A percentile compares a stretch with the other conserved stretches of the same genome.
Evolutionary conservation across 2,113 vertebrate species (phyloP).

Genomic region (Gadus macrocephalus): DNA sequence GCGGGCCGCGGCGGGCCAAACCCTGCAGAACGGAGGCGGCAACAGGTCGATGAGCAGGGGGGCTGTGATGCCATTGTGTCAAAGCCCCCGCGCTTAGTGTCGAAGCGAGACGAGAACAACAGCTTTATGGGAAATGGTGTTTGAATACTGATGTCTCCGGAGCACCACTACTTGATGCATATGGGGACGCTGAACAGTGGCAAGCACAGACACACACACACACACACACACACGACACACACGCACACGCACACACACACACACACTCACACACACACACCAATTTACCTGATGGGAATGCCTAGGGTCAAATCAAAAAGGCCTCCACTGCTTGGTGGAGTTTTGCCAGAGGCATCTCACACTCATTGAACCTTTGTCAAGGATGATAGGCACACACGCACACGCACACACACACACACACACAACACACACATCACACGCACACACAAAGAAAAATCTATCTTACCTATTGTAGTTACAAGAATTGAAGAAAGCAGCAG

Average conservation of each 20-base stretch:
- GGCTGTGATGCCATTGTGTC: not conserved
- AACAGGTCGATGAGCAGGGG: not conserved
- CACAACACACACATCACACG: constrained; percentile 5
- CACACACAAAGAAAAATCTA: not conserved
- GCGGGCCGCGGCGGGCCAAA: not conserved
- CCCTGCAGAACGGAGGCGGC: not conserved
- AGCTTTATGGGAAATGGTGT: no score
- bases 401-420: constrained; percentile 16
- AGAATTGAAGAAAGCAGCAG: constrained; percentile 2
- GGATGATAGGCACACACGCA: not conserved
- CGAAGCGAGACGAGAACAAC: no score
- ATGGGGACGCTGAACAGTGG: no score
- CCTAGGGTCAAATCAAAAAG: constrained; percentile 25
- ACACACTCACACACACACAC: not conserved
- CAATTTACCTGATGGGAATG: constrained; percentile 30
- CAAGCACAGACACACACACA: constrained; percentile 26
- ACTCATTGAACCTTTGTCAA: constrained; percentile 17
- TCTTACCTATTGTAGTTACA: constrained; percentile 43
- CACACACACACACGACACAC: constrained; percentile 17
- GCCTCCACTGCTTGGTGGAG: constrained; percentile 23
- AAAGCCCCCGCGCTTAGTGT: not conserved
- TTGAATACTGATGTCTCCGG: constrained; percentile 16
- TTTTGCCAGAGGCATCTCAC: constrained; percentile 33
- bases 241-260: constrained; percentile 10
- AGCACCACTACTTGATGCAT: no score